Percentiles rank a stretch among this genome's conserved stretches.
Conservation (phyloP, 2,113 vertebrate genomes). For the Corydoras sp. region DNA sequence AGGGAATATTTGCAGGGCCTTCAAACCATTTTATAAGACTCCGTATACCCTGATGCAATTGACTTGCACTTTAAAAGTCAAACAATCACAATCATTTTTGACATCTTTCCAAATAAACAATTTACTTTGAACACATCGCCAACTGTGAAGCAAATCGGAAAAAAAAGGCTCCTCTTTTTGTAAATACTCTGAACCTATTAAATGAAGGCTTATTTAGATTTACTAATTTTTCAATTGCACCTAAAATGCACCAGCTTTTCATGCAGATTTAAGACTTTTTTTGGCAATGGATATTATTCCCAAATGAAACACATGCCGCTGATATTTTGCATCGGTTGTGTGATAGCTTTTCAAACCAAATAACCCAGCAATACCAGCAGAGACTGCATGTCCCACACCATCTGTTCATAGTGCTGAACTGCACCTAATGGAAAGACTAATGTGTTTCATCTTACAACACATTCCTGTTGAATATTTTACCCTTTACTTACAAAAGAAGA, state of each 20-base stretch:
- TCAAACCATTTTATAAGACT: constrained; percentile 30
- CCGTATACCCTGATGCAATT: constrained; percentile 25
- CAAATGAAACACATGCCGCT: constrained; percentile 42
- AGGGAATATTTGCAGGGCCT: constrained; percentile 33
- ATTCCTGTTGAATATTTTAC: constrained; percentile 20
- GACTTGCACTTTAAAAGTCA: constrained; percentile 16
- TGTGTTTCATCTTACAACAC: constrained; percentile 25
- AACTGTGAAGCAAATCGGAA: constrained; percentile 12
- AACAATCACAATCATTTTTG: constrained; percentile 19
- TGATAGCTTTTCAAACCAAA: constrained; percentile 49
- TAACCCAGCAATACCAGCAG: constrained; percentile 42
- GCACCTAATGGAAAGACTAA: constrained; percentile 33
- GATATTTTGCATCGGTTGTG: constrained; percentile 39
- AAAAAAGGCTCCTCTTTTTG: not conserved
- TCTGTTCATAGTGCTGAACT: constrained; percentile 38
- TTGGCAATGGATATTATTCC: constrained; percentile 28
- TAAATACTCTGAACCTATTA: not conserved
- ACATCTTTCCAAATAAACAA: constrained; percentile 24
- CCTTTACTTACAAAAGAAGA: constrained; percentile 16
- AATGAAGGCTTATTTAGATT: not conserved
- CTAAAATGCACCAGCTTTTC: constrained; percentile 1
- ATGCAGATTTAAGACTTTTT: constrained; percentile 12
- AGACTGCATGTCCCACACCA: constrained; percentile 30
- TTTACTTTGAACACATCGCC: constrained; percentile 23
- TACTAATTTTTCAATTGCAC: not conserved